A percentile compares a stretch with the other conserved stretches of the same genome.
These are phyloP conservation scores for Scaptodrosophila latifasciaeformis DNA, from an alignment of 2,888 invertebrate species.

Conservation along the genomic window DNA sequence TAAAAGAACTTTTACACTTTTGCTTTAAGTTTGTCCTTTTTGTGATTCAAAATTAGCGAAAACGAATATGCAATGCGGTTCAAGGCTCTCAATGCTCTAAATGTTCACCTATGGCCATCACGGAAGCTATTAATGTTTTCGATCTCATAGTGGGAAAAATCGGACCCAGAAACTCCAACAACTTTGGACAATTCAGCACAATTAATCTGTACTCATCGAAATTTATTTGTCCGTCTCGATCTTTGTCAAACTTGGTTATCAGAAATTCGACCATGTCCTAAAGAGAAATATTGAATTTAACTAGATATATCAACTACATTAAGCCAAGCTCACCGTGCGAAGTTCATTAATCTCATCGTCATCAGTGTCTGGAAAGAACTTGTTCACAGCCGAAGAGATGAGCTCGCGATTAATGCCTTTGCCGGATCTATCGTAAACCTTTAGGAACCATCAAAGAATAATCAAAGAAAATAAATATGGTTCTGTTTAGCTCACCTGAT, in stretches of 20 bases:
- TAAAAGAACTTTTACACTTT: no score
- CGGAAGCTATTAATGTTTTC: no score
- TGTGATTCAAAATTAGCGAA: no score
- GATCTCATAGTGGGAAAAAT: no score
- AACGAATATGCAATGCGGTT: no score
- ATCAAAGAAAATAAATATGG: background rate
- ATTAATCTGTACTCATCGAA: conserved; percentile 20
- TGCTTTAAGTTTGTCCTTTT: no score
- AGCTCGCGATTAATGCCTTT: conserved; percentile 14
- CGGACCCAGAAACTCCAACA: conserved; percentile 24
- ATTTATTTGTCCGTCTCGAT: conserved; percentile 16
- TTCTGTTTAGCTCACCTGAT: conserved; percentile 6
- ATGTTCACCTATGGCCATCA: background rate
- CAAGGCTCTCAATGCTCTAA: no score
- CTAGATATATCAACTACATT: no score
- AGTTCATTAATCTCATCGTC: conserved; percentile 22
- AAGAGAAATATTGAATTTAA: background rate
- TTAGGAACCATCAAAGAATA: background rate
- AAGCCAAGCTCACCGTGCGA: conserved; percentile 8
- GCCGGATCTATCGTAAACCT: conserved; percentile 15
- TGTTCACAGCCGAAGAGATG: conserved; percentile 8
- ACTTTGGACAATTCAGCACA: conserved; percentile 7
- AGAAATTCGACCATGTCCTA: no score
- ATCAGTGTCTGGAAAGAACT: conserved; percentile 15
- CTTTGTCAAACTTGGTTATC: conserved; percentile 13